Evolutionary conservation across 2,888 invertebrate species (phyloP).

Genomic region (Ptychoptera contaminata): DNA sequence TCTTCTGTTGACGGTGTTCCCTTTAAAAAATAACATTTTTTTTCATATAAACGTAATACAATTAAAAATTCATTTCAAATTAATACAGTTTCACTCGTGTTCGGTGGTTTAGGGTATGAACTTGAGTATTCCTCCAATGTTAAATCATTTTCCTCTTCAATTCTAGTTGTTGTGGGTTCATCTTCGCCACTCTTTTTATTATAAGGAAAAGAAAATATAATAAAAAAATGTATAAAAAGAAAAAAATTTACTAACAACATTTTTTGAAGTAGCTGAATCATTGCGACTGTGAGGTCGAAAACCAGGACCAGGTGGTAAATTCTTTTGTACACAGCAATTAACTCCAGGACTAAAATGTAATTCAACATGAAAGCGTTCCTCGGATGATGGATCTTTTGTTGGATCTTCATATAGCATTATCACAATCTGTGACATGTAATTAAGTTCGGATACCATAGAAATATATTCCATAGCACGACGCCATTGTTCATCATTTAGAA

Average conservation of each 20-base stretch:
- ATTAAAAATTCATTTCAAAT: slow-evolving; percentile 16
- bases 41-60: neutral
- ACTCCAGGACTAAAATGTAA: slow-evolving; percentile 98
- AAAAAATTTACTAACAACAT: slow-evolving; percentile 27
- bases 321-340: slow-evolving; percentile 90
- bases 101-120: slow-evolving; percentile 5
- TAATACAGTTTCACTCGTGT: slow-evolving; percentile 1
- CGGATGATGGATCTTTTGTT: slow-evolving; percentile 81
- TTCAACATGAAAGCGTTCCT: slow-evolving; percentile 94
- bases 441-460: slow-evolving; percentile 91
- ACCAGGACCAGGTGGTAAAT: slow-evolving; percentile 82
- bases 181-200: slow-evolving; percentile 43
- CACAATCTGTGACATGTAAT: slow-evolving; percentile 98
- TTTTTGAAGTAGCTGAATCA: slow-evolving; percentile 52
- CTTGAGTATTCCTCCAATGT: slow-evolving; percentile 18
- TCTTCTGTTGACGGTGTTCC: slow-evolving; percentile 13
- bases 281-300: slow-evolving; percentile 84
- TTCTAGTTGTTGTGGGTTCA: slow-evolving; percentile 46
- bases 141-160: slow-evolving; percentile 55
- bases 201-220: no score
- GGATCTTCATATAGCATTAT: slow-evolving; percentile 99
- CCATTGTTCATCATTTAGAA: slow-evolving; percentile 92
- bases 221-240: slow-evolving; percentile 4
- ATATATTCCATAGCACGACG: slow-evolving; percentile 96
- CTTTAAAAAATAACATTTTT: neutral